Percentiles rank a stretch among this genome's conserved stretches.
Evolutionary conservation across 2,113 vertebrate species (phyloP).

Genomic region (Ginglymostoma cirratum): DNA sequence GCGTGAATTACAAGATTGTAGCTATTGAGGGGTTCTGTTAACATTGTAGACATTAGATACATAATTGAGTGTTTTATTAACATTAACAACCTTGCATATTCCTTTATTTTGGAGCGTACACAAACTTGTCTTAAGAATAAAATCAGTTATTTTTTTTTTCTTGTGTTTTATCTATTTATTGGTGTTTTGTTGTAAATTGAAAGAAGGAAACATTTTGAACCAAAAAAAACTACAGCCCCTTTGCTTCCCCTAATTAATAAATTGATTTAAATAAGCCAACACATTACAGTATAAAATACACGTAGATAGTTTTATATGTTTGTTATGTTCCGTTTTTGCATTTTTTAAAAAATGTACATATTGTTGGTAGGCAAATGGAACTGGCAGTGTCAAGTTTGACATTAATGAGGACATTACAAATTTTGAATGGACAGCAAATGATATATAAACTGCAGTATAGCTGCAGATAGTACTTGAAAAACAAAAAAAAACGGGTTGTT

Average conservation of each 20-base stretch:
- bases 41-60: background rate
- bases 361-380: too few species aligned
- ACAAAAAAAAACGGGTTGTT: background rate
- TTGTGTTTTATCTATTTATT: background rate
- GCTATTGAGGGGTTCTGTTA: background rate
- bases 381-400: background rate
- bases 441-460: background rate
- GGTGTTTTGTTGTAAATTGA: background rate
- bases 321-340: too few species aligned
- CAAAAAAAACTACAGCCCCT: background rate
- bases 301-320: too few species aligned
- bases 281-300: too few species aligned
- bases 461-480: background rate
- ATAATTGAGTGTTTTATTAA: background rate
- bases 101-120: background rate
- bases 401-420: background rate
- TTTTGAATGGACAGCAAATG: too few species aligned
- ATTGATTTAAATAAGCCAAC: too few species aligned
- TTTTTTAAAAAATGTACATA: too few species aligned
- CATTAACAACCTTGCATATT: background rate
- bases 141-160: too few species aligned
- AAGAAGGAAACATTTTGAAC: background rate
- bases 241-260: background rate
- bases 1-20: background rate
- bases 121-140: background rate